phyloP scores from a whole-genome alignment of 1,140 invertebrate species.

The Armadillidium nasatum region DNA sequence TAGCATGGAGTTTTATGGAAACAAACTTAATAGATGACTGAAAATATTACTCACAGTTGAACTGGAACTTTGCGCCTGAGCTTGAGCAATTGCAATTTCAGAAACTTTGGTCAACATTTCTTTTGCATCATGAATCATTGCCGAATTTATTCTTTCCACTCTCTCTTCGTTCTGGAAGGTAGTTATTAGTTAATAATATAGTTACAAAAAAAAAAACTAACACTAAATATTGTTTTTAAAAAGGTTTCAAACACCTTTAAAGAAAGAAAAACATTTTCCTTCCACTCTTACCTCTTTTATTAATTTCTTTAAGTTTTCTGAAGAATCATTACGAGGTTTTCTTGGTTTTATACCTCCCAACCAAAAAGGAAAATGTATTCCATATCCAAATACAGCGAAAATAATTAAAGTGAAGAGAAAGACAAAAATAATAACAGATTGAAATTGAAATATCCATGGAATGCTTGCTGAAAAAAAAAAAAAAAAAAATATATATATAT shows the following conservation, averaged over 20 bases:
- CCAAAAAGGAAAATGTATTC: background rate
- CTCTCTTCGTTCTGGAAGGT: background rate
- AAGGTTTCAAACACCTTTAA: no score
- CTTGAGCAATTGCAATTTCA: background rate
- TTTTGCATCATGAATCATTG: background rate
- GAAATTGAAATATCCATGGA: background rate
- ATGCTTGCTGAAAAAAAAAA: background rate
- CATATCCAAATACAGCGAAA: background rate
- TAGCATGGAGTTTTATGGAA: no score
- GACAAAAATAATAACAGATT: background rate
- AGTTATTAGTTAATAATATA: no score
- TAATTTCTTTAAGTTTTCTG: background rate
- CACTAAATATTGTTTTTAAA: no score
- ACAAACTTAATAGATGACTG: no score
- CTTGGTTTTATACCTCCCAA: background rate
- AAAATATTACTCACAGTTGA: no score
- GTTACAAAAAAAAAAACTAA: no score
- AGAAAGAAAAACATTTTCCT: no score
- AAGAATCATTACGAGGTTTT: background rate
- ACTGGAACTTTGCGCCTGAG: background rate
- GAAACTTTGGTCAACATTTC: background rate
- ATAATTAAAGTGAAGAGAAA: background rate
- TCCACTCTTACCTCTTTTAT: background rate
- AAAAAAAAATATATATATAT: background rate
- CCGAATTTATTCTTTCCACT: background rate